Conservation (phyloP, 2,888 invertebrate genomes). For the Blastobasis lacticolella region DNA sequence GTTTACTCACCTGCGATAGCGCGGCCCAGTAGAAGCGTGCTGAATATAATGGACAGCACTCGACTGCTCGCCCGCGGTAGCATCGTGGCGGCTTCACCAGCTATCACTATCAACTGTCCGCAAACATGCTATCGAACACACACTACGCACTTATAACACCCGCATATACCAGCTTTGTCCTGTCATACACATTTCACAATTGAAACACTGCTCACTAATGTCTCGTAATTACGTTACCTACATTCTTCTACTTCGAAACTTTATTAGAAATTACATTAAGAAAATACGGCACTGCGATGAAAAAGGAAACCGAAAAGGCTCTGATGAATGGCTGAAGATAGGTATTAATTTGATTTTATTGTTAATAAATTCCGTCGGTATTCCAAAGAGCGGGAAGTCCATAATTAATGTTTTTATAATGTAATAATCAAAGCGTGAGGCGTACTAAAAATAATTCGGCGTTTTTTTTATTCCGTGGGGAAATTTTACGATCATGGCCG, state of each 20-base stretch:
- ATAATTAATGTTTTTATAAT: conserved; percentile 7
- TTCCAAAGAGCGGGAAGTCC: neutral
- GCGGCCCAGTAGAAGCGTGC: conserved; percentile 59
- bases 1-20: conserved; percentile 56
- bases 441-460: neutral
- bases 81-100: conserved; percentile 35
- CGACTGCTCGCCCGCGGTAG: conserved; percentile 43
- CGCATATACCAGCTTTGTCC: neutral
- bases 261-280: neutral
- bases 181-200: neutral
- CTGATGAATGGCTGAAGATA: neutral
- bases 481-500: conserved; percentile 5
- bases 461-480: conserved; percentile 1
- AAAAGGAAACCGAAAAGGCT: too few species aligned
- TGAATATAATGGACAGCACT: conserved; percentile 61
- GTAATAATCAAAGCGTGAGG: conserved; percentile 3
- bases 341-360: neutral
- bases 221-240: neutral
- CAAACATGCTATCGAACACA: conserved; percentile 20
- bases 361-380: neutral
- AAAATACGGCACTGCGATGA: too few species aligned
- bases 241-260: neutral
- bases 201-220: neutral
- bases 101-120: conserved; percentile 39
- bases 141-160: conserved; percentile 9